Base-by-base conservation (phyloP, 2,113 vertebrate species). In the Gallinago jamesoni region DNA sequence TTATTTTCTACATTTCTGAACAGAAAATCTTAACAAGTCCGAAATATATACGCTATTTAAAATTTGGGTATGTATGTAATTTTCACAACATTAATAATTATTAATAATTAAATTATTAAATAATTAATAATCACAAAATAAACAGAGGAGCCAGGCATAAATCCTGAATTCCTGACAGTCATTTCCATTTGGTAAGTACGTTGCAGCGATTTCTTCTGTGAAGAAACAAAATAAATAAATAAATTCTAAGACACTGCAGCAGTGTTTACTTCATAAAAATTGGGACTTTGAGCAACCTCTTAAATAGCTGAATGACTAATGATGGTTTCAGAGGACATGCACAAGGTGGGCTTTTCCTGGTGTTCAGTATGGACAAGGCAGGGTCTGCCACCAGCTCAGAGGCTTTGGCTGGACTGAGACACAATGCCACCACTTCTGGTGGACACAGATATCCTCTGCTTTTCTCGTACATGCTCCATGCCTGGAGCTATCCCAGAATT, bases 11-110 rank as follows among this genome's bases (percentile, higher is more conserved):
- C 10, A 30, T 27, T 68, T 75, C 14, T 6, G 10, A 59, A 59
- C 0, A 19, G 9, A 45, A 63, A 57, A 70, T 6, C 3, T 22
- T 5, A 55, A 72, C 48, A 39, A 5, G 0, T 8, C 14, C 22
- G 8, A 47, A 87, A 89, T 18, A 24, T 18, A 30, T 0, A 0
- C 5, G 2, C 0, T 27, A 15, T 10, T 84, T 56, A 20, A 64
- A 68, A 73, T 28, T 17, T 43, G 14, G 12, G 5, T 20, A n/a
- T 45, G 7, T 31, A 7, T 62, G 28, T 22, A 2, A 21, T 50
- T 87, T 80, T 33, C 0, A 0, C 41, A 47, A 47, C 20, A 47
- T 47, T 47, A 47, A 47, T 47, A 10, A 47, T 47, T 21, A 47
- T 10, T 47, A 47, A 20, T 10, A 47, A 47, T 5, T 47, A 47